A percentile compares a stretch with the other conserved stretches of the same genome.
phyloP scores from a whole-genome alignment of 2,797 vertebrate genomes.

The Numenius phaeopus region DNA sequence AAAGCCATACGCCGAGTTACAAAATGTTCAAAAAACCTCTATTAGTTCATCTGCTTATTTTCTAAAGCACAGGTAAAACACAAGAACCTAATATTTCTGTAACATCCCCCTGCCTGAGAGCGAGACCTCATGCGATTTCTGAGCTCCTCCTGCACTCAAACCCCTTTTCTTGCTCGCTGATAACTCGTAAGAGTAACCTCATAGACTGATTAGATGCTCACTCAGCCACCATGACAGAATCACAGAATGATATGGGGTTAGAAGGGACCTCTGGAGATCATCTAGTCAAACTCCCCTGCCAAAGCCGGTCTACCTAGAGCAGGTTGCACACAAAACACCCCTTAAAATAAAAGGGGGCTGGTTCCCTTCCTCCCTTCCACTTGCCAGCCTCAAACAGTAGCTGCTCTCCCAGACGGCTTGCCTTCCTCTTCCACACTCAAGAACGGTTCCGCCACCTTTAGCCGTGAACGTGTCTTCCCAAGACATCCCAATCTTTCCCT shows the following conservation, averaged over 20 bases:
- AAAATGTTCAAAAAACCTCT: background rate
- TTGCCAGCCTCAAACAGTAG: background rate
- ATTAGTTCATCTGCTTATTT: background rate
- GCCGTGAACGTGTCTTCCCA: accelerated
- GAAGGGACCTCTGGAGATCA: too few species aligned
- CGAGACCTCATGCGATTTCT: background rate
- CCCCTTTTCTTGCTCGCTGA: background rate
- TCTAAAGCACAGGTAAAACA: background rate
- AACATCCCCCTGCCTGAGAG: background rate
- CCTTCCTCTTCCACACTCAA: background rate
- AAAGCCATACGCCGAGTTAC: background rate
- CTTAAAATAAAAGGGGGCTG: background rate
- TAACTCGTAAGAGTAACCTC: background rate
- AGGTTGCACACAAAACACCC: background rate
- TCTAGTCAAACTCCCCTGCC: too few species aligned
- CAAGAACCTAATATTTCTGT: background rate
- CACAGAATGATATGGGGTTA: too few species aligned
- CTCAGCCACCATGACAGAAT: background rate
- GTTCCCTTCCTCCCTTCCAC: background rate
- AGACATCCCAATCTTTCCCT: background rate
- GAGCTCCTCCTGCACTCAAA: background rate
- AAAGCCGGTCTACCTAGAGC: too few species aligned
- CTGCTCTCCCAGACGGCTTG: background rate
- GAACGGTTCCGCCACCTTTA: background rate
- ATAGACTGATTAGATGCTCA: background rate